Percentiles rank a stretch among this genome's conserved stretches.
Conservation (phyloP, 2,797 vertebrate genomes). For the Philypnodon macrostomus region DNA sequence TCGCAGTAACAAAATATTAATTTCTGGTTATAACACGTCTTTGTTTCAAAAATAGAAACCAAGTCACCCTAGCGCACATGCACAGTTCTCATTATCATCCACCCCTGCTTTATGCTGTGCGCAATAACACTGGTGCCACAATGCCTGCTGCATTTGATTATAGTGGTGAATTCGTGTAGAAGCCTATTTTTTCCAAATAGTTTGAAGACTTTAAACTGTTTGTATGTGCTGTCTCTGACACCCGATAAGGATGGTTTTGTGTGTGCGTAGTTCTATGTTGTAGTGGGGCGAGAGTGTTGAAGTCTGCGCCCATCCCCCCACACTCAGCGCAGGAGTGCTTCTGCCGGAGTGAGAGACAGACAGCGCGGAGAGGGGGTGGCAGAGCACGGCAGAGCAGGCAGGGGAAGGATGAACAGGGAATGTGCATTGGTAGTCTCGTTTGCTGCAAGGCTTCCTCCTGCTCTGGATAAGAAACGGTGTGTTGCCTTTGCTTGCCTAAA, state of each 20-base stretch:
- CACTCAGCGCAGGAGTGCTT: constrained; percentile 78
- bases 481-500: constrained; percentile 47
- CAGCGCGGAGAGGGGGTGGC: constrained; percentile 59
- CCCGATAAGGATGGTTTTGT: constrained; percentile 51
- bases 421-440: constrained; percentile 74
- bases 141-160: constrained; percentile 54
- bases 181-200: constrained; percentile 41
- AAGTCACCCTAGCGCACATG: constrained; percentile 6
- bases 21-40: background rate
- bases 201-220: constrained; percentile 61
- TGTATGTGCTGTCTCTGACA: constrained; percentile 47
- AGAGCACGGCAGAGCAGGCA: constrained; percentile 60
- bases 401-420: constrained; percentile 68
- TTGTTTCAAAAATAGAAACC: constrained; percentile 13
- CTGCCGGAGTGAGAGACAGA: constrained; percentile 78
- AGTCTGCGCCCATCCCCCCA: constrained; percentile 81
- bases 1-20: constrained; percentile 29
- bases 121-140: constrained; percentile 33
- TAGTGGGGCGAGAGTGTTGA: constrained; percentile 57
- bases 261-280: constrained; percentile 61
- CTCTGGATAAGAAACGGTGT: constrained; percentile 68
- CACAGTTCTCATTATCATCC: constrained; percentile 54
- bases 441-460: constrained; percentile 74
- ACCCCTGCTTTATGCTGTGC: constrained; percentile 36
- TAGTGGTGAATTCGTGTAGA: constrained; percentile 12